A percentile compares a stretch with the other conserved stretches of the same genome.
Conservation (phyloP, 2,113 vertebrate species). For the Eupsittula cactorum region DNA sequence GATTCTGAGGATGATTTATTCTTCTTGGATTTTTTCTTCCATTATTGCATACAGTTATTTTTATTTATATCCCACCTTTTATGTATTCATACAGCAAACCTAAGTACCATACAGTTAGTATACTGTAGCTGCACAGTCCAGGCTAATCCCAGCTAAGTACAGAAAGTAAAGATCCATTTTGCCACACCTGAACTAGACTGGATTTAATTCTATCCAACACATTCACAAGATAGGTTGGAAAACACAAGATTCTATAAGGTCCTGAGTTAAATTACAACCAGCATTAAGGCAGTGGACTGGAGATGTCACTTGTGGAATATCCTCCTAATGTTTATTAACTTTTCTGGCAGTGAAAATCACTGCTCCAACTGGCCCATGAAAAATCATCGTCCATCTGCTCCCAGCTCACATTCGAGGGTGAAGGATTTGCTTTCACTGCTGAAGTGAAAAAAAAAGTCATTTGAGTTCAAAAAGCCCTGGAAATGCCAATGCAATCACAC, state of each 20-base stretch:
- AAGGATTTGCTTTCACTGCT: not conserved
- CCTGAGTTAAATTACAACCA: slow-evolving; percentile 24
- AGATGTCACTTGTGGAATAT: slow-evolving; percentile 32
- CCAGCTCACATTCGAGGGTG: not conserved
- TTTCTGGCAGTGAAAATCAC: slow-evolving; percentile 14
- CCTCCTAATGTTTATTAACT: slow-evolving; percentile 45
- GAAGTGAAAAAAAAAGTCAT: not conserved
- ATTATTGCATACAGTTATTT: not conserved
- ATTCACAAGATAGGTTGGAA: not conserved
- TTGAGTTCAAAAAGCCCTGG: not conserved
- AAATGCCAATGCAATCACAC: not conserved
- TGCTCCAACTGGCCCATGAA: not conserved
- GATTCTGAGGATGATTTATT: not conserved
- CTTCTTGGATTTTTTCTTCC: not conserved
- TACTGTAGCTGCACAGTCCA: not conserved
- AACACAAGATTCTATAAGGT: not conserved
- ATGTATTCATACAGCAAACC: not conserved
- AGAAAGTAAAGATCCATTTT: slow-evolving; percentile 41
- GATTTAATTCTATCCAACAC: not conserved
- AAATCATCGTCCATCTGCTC: slow-evolving; percentile 14
- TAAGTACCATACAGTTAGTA: not conserved
- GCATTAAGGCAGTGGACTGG: not conserved
- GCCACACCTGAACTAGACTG: not conserved
- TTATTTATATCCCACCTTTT: slow-evolving; percentile 1
- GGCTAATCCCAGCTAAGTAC: not conserved